Conservation (phyloP, 2,113 vertebrate genomes). For the Collichthys lucidus region DNA sequence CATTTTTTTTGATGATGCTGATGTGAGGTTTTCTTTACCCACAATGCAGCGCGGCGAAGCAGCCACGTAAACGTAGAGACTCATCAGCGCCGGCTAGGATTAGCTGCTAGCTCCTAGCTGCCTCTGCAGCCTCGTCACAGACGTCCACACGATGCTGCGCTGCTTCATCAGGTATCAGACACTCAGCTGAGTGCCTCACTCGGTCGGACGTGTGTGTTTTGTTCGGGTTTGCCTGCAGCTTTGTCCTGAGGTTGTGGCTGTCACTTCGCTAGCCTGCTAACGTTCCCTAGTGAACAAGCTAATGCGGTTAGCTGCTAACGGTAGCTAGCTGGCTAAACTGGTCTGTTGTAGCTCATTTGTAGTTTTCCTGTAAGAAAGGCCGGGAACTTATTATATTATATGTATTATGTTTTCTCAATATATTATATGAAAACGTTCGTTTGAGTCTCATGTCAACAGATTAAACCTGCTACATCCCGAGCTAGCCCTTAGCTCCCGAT, state of each 20-base stretch:
- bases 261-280: neutral
- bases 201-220: neutral
- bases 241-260: neutral
- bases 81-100: neutral
- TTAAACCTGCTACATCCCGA: neutral
- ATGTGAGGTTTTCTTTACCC: slow-evolving; percentile 62
- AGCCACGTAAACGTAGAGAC: slow-evolving; percentile 79
- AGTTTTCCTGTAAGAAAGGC: neutral
- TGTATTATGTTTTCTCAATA: no score
- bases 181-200: fast-evolving
- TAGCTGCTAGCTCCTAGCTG: neutral
- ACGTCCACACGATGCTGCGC: slow-evolving; percentile 44
- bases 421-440: no score
- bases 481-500: neutral
- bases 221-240: neutral
- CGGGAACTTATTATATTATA: no score
- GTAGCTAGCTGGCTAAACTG: neutral
- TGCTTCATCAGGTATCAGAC: slow-evolving; percentile 32
- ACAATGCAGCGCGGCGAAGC: slow-evolving; percentile 75
- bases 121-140: neutral
- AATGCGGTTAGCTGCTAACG: slow-evolving; percentile 31
- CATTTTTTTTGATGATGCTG: neutral
- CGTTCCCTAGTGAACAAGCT: neutral
- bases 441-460: neutral
- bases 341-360: neutral